Percentiles rank a stretch among this genome's conserved stretches.
These are phyloP conservation scores for Rosalia funebris DNA, from an alignment of 2,888 invertebrate species.

Conservation along the genomic window DNA sequence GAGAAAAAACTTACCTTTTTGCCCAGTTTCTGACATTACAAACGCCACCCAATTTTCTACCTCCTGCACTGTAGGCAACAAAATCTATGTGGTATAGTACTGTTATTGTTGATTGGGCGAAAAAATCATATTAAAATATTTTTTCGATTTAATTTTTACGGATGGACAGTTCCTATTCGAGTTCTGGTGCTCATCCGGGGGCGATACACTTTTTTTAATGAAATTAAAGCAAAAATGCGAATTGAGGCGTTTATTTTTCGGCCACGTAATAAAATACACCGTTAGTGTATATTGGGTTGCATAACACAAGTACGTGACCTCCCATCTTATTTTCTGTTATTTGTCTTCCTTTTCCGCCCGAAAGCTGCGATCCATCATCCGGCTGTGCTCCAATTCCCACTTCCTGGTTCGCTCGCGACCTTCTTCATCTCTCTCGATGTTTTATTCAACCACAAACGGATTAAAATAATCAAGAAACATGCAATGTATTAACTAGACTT, in stretches of 20 bases:
- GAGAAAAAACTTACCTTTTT: slow-evolving; percentile 75
- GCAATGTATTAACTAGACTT: no score
- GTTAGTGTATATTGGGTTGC: slow-evolving; percentile 50
- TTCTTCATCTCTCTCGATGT: no score
- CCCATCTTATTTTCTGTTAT: neutral
- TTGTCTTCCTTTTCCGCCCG: neutral
- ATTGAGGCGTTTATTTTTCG: slow-evolving; percentile 26
- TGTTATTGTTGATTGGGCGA: slow-evolving; percentile 46
- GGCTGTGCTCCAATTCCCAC: neutral
- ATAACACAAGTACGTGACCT: slow-evolving; percentile 37
- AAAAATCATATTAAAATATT: slow-evolving; percentile 26
- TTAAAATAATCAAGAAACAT: no score
- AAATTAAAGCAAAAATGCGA: slow-evolving; percentile 15
- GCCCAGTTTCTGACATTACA: slow-evolving; percentile 83
- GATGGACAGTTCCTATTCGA: neutral
- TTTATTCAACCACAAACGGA: no score
- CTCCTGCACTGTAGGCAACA: slow-evolving; percentile 64
- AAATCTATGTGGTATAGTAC: slow-evolving; percentile 44
- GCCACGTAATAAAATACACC: slow-evolving; percentile 54
- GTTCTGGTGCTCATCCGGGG: slow-evolving; percentile 1
- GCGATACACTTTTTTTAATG: slow-evolving; percentile 6
- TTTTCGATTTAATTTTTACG: slow-evolving; percentile 11
- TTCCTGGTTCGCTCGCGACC: neutral
- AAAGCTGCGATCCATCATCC: neutral
- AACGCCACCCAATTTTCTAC: slow-evolving; percentile 82